Conservation (phyloP, 1,140 invertebrate genomes). For the Danaus melanippus region DNA sequence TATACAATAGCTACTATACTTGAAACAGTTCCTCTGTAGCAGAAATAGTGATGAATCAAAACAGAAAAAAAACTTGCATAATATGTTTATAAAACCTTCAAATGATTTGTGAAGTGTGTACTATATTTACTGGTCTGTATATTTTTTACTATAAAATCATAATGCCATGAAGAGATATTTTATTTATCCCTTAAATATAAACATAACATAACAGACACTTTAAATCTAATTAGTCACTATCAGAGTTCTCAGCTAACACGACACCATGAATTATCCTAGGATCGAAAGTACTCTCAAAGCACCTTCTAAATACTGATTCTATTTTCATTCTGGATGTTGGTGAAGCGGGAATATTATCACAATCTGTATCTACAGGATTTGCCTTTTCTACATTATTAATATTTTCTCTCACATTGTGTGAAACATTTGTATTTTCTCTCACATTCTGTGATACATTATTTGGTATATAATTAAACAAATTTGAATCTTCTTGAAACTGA, state of each 20-base stretch:
- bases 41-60: constrained; percentile 18
- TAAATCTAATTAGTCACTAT: constrained; percentile 61
- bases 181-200: constrained; percentile 30
- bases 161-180: constrained; percentile 63
- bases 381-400: constrained; percentile 14
- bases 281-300: constrained; percentile 79
- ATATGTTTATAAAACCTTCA: constrained; percentile 28
- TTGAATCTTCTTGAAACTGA: constrained; percentile 61
- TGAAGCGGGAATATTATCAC: constrained; percentile 65
- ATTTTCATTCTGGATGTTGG: constrained; percentile 67
- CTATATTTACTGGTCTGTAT: constrained; percentile 65
- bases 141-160: constrained; percentile 69
- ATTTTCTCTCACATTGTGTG: too few relatives aligned
- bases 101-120: constrained; percentile 63
- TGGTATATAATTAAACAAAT: constrained; percentile 65
- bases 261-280: constrained; percentile 65
- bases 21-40: constrained; percentile 20
- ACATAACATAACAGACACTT: not conserved
- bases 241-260: constrained; percentile 76
- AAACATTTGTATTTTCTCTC: not conserved
- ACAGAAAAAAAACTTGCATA: constrained; percentile 14
- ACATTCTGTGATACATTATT: too few relatives aligned
- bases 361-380: constrained; percentile 25
- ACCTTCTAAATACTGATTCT: constrained; percentile 74
- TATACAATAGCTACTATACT: constrained; percentile 15